phyloP scores from a whole-genome alignment of 2,888 invertebrate species.

The Bellardia pandia region DNA sequence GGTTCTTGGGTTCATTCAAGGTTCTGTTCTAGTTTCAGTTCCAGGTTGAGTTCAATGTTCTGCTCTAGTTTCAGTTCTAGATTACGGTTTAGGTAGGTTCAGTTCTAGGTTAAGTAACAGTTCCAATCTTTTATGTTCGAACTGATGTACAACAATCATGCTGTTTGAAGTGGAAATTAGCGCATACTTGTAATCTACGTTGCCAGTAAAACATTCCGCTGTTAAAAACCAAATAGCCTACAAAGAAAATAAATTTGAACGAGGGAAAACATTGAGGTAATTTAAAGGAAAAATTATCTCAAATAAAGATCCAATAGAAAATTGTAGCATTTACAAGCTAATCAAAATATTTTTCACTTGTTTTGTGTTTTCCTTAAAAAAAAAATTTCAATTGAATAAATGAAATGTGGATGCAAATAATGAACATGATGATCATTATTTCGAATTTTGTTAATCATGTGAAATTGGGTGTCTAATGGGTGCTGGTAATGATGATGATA shows the following conservation, averaged over 20 bases:
- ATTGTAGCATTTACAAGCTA: conserved; percentile 63
- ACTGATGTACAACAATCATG: background rate
- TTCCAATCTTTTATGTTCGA: background rate
- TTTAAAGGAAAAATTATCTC: conserved; percentile 13
- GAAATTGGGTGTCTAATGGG: conserved; percentile 51
- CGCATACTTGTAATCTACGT: background rate
- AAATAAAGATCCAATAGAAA: conserved; percentile 48
- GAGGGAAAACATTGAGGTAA: conserved; percentile 6
- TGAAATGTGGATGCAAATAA: conserved; percentile 23
- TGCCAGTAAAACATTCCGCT: background rate
- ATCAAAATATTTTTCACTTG: conserved; percentile 65
- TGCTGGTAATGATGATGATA: conserved; percentile 16
- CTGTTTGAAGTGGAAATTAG: background rate
- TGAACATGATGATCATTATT: conserved; percentile 22
- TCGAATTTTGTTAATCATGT: conserved; percentile 39
- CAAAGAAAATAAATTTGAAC: background rate
- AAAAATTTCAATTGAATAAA: conserved; percentile 40
- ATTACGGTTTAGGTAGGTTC: background rate
- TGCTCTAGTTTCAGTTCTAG: background rate
- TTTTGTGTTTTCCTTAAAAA: conserved; percentile 40
- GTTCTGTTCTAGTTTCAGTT: no score
- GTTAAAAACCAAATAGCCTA: background rate
- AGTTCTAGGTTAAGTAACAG: background rate
- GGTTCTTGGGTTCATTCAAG: accelerated
- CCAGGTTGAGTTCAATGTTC: background rate